phyloP scores from a whole-genome alignment of 1,140 invertebrate species.

The Eulimnadia texana region DNA sequence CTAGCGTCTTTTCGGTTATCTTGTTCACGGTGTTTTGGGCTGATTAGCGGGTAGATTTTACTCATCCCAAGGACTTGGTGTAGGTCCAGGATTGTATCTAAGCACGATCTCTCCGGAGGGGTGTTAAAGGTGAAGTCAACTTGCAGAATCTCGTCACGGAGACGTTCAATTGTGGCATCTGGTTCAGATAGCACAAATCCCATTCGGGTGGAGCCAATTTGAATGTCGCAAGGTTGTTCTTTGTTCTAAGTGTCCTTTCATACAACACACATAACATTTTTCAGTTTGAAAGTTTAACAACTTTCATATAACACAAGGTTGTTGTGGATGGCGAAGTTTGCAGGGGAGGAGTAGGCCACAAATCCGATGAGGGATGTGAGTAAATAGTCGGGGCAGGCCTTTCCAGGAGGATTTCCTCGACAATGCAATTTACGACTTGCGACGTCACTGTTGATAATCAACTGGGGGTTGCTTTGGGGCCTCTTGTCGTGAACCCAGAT shows the following conservation, averaged over 20 bases:
- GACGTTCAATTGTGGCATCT: background rate
- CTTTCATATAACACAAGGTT: background rate
- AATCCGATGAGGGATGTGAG: background rate
- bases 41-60: background rate
- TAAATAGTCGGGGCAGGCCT: background rate
- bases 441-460: background rate
- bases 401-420: background rate
- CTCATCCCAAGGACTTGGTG: background rate
- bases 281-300: too few relatives aligned
- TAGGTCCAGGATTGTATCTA: background rate
- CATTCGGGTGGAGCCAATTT: background rate
- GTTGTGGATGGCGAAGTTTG: background rate
- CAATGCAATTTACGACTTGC: background rate
- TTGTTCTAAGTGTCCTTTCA: background rate
- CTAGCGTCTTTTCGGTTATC: background rate
- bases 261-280: too few relatives aligned
- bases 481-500: background rate
- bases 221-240: background rate
- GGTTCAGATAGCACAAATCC: background rate
- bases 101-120: background rate
- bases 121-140: background rate
- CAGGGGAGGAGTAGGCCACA: background rate
- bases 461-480: background rate
- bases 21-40: background rate
- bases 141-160: background rate